phyloP scores from a whole-genome alignment of 2,113 vertebrate genomes.

The Eublepharis macularius region DNA sequence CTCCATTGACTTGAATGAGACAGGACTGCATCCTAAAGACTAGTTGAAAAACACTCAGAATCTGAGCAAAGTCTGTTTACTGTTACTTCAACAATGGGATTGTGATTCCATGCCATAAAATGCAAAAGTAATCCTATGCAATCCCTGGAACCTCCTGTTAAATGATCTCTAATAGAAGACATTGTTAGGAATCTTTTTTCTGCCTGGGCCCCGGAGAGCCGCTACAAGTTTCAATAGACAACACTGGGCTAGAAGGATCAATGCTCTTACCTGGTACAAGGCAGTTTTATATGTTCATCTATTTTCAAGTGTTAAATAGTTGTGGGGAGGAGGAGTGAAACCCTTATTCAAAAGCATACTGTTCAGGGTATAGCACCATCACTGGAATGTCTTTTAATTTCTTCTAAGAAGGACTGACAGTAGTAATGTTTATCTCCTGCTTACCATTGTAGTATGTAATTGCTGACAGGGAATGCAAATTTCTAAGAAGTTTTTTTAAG shows the following conservation, averaged over 20 bases:
- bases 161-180: too few relatives aligned
- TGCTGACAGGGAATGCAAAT: background rate
- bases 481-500: too few relatives aligned
- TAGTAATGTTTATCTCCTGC: background rate
- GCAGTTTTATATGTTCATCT: too few relatives aligned
- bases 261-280: too few relatives aligned
- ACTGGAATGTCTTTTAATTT: background rate
- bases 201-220: too few relatives aligned
- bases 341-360: background rate
- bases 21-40: background rate
- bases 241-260: too few relatives aligned
- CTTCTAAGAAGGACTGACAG: background rate
- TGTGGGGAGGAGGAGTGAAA: background rate
- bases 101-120: too few relatives aligned
- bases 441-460: background rate
- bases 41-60: background rate
- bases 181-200: too few relatives aligned
- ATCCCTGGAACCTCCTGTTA: too few relatives aligned
- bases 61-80: background rate
- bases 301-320: background rate
- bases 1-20: background rate
- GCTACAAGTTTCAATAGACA: too few relatives aligned
- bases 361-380: background rate
- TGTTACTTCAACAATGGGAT: background rate
- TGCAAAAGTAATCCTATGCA: too few relatives aligned